Percentiles rank a stretch among this genome's conserved stretches.
Conservation (phyloP, 2,113 vertebrate species). For the Catharus minimus region DNA sequence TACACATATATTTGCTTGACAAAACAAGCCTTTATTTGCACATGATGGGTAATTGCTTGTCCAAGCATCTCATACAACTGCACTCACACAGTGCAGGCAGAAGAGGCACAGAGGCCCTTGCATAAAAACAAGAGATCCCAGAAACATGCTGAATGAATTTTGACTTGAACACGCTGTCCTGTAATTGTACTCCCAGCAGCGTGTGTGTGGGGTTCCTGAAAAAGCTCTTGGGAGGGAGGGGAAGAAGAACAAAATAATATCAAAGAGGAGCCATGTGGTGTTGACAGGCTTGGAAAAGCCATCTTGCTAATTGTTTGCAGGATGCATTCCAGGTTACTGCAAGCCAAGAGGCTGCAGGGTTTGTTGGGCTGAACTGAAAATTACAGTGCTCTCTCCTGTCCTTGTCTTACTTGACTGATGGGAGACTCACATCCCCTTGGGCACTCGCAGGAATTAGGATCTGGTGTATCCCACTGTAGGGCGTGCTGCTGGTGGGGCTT, state of each 20-base stretch:
- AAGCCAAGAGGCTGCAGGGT: constrained; percentile 37
- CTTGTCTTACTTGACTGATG: constrained; percentile 35
- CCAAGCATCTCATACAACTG: neutral
- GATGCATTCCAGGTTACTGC: constrained; percentile 33
- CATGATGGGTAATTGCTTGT: neutral
- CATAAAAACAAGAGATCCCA: neutral
- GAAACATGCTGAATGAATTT: constrained; percentile 27
- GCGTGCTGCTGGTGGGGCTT: constrained; percentile 24
- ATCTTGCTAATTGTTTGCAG: constrained; percentile 49
- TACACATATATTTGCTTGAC: neutral
- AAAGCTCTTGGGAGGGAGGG: neutral
- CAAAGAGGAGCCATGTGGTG: constrained; percentile 12
- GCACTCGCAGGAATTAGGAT: neutral
- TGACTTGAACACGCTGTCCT: neutral
- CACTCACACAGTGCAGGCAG: neutral
- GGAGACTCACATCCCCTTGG: neutral
- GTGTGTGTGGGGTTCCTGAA: neutral
- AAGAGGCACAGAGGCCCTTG: neutral
- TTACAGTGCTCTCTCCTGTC: constrained; percentile 6
- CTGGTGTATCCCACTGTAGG: constrained; percentile 26
- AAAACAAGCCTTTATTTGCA: constrained; percentile 8
- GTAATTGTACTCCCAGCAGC: neutral
- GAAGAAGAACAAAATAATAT: constrained; percentile 21
- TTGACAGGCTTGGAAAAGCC: constrained; percentile 24
- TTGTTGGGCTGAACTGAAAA: constrained; percentile 37